Base-by-base conservation (phyloP, 2,797 vertebrate species). In the Crenuchus spilurus region DNA sequence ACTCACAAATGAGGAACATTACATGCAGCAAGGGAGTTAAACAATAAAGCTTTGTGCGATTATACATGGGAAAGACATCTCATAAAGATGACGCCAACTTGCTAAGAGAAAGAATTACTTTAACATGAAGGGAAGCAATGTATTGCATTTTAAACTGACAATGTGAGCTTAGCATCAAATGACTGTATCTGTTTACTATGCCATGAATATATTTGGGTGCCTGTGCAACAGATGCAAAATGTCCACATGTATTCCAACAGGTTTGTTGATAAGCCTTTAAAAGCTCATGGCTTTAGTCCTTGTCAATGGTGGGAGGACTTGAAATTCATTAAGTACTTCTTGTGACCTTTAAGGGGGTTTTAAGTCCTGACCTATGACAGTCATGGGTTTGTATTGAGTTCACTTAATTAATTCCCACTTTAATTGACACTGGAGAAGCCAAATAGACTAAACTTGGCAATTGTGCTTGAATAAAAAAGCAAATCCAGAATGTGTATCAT, bases 1-100 rank as follows among this genome's bases (percentile, higher is more conserved):
- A 58, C 62, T 74, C 76, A 74, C 65, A 70, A 71, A 70, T 67
- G 44, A 75, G 62, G 66, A 63, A 61, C 72, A 49, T 79, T 72
- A 79, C 48, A 64, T 57, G 22, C 64, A 77, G 49, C 61, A 6
- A 49, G 66, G 31, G 60, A 71, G 48, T 65, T 73, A 49, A 67
- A 58, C 62, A 82, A 76, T 76, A 82, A 75, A 79, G 62, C 65
- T 74, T 22, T 51, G 28, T 35, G 44, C 42, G 20, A 7, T 9
- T 42, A 51, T 10, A 63, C 39, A 63, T 3, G 24, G 60, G 1
- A 52, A 64, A 71, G 77, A 75, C 72, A 49, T 72, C 61, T 79
- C 68, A 42, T 69, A 73, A 54, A 42, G 54, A 44, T 46, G 24
- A 71, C 72, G 35, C 39, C 67, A 68, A 58, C 60, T 58, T 58